Evolutionary conservation across 1,140 invertebrate genomes (phyloP), one percentile per base, ranked within the genome.

Genomic region (Holotrichia oblita): DNA sequence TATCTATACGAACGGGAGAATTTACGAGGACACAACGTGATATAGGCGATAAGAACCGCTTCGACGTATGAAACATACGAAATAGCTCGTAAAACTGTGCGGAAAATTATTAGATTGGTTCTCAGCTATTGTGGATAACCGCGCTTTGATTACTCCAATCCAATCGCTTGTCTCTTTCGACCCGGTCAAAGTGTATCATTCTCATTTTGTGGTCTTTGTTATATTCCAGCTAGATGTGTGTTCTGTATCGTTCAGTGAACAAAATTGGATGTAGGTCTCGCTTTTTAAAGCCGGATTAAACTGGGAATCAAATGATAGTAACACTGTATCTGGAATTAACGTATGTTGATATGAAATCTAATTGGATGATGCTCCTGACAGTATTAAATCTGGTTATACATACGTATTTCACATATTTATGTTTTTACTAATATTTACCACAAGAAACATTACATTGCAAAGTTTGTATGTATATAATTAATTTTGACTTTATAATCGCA

Each of bases 51-150:
- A 77, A 80, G 73, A 77, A 61, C 73, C 69, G 79, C 48, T 73
- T 73, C 78, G 69, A 77, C 69, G 77, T 74, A 78, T 78, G 76
- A 80, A 80, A 69, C 79, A 80, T 80, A 80, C 79, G 77, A 80
- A 77, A 78, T 69, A 77, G 64, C 73, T 80, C 77, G 77, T 80
- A 80, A 80, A 80, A 78, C 77, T 75, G 77, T 73, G 74, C 75
- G 79, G 79, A 78, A 80, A 80, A 80, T 80, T 80, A 80, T 80
- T 80, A 80, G 79, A 80, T 80, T 80, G 77, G 79, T 78, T 78
- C 75, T 80, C 79, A 80, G 77, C 79, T 80, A 80, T 78, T 80
- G 77, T 73, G 79, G 79, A 80, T 80, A 80, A 80, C 79, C 79
- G 79, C 79, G 79, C 77, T 80, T 80, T 80, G 79, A 80, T 80